Base-by-base conservation (phyloP, 2,113 vertebrate species). In the Sebastes fasciatus region DNA sequence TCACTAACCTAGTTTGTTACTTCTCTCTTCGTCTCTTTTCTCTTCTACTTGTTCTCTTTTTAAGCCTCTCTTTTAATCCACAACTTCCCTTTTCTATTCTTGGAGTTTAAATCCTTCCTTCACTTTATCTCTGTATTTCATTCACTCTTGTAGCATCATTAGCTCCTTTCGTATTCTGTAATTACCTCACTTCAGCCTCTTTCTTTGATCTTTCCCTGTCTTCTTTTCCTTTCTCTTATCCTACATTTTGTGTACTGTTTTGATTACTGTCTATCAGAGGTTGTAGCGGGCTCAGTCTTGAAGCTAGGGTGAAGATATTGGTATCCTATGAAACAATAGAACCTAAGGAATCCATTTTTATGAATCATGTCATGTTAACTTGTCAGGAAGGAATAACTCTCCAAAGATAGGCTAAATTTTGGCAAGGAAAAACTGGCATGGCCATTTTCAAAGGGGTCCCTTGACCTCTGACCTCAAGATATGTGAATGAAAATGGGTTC, bases 101-200 rank as follows among this genome's bases (percentile, higher is more conserved):
- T 95, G 13, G 6, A 48, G 94, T 84, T 83, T n/a, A 23, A 74
- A 40, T 79, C 70, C 45, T 77, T 43, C 72, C 94, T 96, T 93
- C 92, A 94, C 80, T 95, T 42, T 26, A 71, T 48, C 9, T 57
- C 6, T 67, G 21, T 52, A 45, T 69, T 52, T 42, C 9, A n/a
- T 62, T 51, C 46, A 42, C 11, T 48, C 48, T 82, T 48, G 19
- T 54, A 70, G 51, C 40, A 16, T 57, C 23, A 51, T 82, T 67
- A 2, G 6, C 21, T 46, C 51, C 17, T 70, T 17, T 26, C 5
- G 4, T 76, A 14, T 12, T 10, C 5, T 19, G 1, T n/a, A 52
- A 68, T 85, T 11, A 51, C 81, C 45, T 61, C 5, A 62, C 48
- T 52, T 73, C 8, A 8, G 11, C 46, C 34, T 57, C n/a, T 4